Evolutionary conservation across 2,888 invertebrate genomes (phyloP).

Genomic region (Crossocerus cetratus): DNA sequence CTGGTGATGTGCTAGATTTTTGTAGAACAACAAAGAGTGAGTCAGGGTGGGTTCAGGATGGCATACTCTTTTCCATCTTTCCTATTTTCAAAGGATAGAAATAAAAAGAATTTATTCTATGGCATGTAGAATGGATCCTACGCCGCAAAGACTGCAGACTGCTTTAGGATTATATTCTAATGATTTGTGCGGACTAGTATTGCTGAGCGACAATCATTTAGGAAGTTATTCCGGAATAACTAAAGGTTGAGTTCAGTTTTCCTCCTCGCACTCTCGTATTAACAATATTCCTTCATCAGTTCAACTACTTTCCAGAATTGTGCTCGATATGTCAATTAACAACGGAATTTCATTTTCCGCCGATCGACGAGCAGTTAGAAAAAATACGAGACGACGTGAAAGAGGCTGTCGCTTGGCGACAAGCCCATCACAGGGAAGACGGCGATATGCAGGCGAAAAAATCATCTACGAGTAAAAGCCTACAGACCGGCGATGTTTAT

Average conservation of each 20-base stretch:
- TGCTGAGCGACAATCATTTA: constrained; percentile 84
- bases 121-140: constrained; percentile 79
- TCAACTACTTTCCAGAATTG: constrained; percentile 79
- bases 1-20: constrained; percentile 90
- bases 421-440: constrained; percentile 72
- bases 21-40: constrained; percentile 81
- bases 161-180: constrained; percentile 95
- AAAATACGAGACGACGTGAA: constrained; percentile 81
- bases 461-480: constrained; percentile 79
- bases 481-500: constrained; percentile 91
- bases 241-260: constrained; percentile 75
- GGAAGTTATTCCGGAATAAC: constrained; percentile 82
- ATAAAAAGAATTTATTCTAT: background rate
- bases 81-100: background rate
- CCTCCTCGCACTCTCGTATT: background rate
- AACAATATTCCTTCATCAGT: background rate
- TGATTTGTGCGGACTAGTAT: constrained; percentile 91
- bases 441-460: constrained; percentile 73
- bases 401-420: constrained; percentile 79
- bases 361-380: constrained; percentile 91
- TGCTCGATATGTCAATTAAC: constrained; percentile 85
- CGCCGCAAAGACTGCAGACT: constrained; percentile 92
- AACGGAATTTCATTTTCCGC: constrained; percentile 96
- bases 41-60: constrained; percentile 61
- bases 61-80: background rate